phyloP scores from a whole-genome alignment of 2,113 vertebrate species.

The Pagrus major region DNA sequence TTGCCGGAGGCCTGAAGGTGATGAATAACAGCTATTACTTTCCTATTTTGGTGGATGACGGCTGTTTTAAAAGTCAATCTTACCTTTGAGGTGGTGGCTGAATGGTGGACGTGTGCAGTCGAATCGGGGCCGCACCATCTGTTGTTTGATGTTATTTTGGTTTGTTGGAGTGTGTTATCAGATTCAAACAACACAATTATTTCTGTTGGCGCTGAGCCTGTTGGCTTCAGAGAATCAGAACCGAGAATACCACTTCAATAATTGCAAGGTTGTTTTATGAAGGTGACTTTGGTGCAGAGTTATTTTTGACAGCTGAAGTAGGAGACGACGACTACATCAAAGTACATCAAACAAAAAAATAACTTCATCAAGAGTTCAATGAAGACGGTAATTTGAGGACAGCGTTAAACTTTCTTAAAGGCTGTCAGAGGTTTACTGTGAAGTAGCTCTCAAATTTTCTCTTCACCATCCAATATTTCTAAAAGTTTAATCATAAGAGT shows the following conservation, averaged over 20 bases:
- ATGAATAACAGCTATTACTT: slow-evolving; percentile 45
- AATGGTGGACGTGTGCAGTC: slow-evolving; percentile 9
- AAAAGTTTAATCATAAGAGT: not conserved
- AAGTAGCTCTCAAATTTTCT: not conserved
- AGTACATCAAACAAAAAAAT: not conserved
- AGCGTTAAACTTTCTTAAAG: not conserved
- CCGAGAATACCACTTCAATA: not conserved
- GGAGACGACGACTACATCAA: not conserved
- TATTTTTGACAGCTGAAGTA: not conserved
- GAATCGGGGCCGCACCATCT: slow-evolving; percentile 26
- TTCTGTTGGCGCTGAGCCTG: not conserved
- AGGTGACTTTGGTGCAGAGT: slow-evolving; percentile 10
- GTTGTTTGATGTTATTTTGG: slow-evolving; percentile 43
- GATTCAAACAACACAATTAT: slow-evolving; percentile 6
- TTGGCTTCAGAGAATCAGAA: slow-evolving; percentile 5
- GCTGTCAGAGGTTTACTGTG: not conserved
- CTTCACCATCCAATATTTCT: not conserved
- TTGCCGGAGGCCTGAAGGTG: slow-evolving; percentile 39
- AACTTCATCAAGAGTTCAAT: not conserved
- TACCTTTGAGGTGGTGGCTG: slow-evolving; percentile 34
- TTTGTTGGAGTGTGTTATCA: slow-evolving; percentile 4
- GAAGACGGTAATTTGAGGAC: not conserved
- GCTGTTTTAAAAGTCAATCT: slow-evolving; percentile 50
- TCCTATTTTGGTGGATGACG: slow-evolving; percentile 44
- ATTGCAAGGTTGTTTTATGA: not conserved